Percentiles rank a stretch among this genome's conserved stretches.
These are phyloP conservation scores for Halichondria panicea DNA, from an alignment of 37 sponge, comb jelly and placozoan species.

Conservation along the genomic window DNA sequence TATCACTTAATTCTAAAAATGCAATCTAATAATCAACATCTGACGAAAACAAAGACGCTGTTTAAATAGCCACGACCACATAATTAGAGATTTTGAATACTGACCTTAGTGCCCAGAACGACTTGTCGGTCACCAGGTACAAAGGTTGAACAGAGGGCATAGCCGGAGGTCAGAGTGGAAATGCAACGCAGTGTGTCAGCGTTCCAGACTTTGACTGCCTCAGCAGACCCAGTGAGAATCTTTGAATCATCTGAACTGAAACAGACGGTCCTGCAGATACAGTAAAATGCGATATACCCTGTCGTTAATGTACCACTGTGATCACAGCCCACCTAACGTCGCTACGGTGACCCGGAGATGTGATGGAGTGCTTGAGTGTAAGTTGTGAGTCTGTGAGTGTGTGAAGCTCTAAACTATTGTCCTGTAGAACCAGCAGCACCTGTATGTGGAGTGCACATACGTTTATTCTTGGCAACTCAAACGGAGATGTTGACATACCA, in stretches of 20 bases:
- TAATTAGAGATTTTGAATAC: no score
- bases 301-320: background rate
- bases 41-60: no score
- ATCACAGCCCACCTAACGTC: constrained; percentile 53
- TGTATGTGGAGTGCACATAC: background rate
- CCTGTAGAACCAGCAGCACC: constrained; percentile 49
- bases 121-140: constrained; percentile 87
- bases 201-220: constrained; percentile 75
- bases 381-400: constrained; percentile 8
- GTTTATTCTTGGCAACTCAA: background rate
- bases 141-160: constrained; percentile 76
- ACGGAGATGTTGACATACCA: background rate
- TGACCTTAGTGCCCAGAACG: constrained; percentile 88
- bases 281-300: background rate
- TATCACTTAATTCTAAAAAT: background rate
- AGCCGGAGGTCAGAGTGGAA: constrained; percentile 71
- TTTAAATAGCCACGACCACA: no score
- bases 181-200: constrained; percentile 68
- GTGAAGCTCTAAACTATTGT: constrained; percentile 50
- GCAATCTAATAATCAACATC: background rate
- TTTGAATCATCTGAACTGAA: constrained; percentile 81
- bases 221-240: constrained; percentile 67
- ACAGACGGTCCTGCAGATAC: constrained; percentile 56
- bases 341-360: constrained; percentile 53
- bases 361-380: constrained; percentile 15